phyloP scores from a whole-genome alignment of 2,113 vertebrate species.

The Saguinus midas region DNA sequence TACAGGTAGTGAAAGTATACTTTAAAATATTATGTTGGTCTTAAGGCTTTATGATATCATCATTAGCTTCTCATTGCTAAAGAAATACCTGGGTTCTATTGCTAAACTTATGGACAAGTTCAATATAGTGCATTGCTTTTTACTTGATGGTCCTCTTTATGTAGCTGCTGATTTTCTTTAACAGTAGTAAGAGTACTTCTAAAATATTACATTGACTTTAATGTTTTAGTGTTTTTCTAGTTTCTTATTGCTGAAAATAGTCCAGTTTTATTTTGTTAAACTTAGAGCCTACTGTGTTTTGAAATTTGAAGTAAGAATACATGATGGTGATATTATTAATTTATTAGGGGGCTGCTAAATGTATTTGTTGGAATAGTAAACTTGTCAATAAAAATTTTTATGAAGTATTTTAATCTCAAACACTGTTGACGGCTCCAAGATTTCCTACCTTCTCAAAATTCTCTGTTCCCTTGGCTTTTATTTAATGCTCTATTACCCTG shows the following conservation, averaged over 20 bases:
- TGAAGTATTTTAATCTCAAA: slow-evolving; percentile 61
- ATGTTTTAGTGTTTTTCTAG: slow-evolving; percentile 60
- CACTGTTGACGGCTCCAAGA: slow-evolving; percentile 62
- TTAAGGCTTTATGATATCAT: slow-evolving; percentile 41
- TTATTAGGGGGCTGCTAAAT: slow-evolving; percentile 49
- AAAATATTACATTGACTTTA: slow-evolving; percentile 53
- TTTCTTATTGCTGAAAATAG: slow-evolving; percentile 49
- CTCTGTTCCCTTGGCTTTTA: slow-evolving; percentile 67
- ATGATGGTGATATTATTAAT: slow-evolving; percentile 27
- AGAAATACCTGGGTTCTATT: slow-evolving; percentile 52
- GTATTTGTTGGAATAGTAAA: slow-evolving; percentile 52
- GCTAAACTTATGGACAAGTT: slow-evolving; percentile 17
- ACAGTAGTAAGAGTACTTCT: slow-evolving; percentile 41
- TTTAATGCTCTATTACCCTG: slow-evolving; percentile 53
- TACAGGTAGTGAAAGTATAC: slow-evolving; percentile 49
- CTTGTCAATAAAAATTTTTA: slow-evolving; percentile 38
- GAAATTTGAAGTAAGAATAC: slow-evolving; percentile 54
- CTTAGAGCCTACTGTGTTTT: slow-evolving; percentile 52
- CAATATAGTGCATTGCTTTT: slow-evolving; percentile 45
- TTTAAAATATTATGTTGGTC: slow-evolving; percentile 35
- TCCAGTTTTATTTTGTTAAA: slow-evolving; percentile 61
- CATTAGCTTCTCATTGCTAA: slow-evolving; percentile 44
- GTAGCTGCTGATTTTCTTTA: slow-evolving; percentile 49
- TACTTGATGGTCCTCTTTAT: slow-evolving; percentile 32
- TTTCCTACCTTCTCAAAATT: slow-evolving; percentile 69